phyloP scores from a whole-genome alignment of 2,113 vertebrate species.

The Choloepus hoffmanni region DNA sequence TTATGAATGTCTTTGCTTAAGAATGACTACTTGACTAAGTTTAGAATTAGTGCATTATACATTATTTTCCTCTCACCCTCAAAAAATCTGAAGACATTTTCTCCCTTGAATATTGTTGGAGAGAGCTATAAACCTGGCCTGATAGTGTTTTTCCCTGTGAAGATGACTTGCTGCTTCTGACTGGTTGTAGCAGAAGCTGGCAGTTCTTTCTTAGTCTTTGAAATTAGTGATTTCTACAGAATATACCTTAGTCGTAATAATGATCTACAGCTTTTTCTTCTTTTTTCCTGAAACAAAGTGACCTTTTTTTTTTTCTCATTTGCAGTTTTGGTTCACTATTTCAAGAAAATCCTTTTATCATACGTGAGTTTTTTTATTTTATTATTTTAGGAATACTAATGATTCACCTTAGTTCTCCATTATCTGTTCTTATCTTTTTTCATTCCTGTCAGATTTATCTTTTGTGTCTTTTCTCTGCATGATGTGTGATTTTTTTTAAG shows the following conservation, averaged over 20 bases:
- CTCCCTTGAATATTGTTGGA: background rate
- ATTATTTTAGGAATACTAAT: background rate
- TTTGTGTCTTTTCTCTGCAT: background rate
- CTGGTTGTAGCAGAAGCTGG: background rate
- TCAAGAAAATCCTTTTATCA: background rate
- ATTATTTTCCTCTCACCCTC: background rate
- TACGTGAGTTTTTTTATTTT: background rate
- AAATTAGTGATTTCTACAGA: background rate
- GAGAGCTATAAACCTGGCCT: background rate
- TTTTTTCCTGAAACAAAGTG: background rate
- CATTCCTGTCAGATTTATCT: background rate
- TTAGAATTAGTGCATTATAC: background rate
- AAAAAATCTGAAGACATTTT: background rate
- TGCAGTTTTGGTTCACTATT: background rate
- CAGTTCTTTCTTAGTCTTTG: slow-evolving; percentile 4
- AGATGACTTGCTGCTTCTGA: background rate
- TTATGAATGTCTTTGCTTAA: slow-evolving; percentile 5
- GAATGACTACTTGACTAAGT: background rate
- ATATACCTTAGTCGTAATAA: background rate
- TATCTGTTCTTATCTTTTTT: background rate
- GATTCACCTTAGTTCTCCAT: background rate
- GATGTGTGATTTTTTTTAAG: background rate
- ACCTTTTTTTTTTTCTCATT: background rate
- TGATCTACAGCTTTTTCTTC: background rate
- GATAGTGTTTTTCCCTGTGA: background rate